Evolutionary conservation across 2,797 vertebrate genomes (phyloP), one percentile per base, ranked within the genome.

Genomic region (Onychomys arenicola): DNA sequence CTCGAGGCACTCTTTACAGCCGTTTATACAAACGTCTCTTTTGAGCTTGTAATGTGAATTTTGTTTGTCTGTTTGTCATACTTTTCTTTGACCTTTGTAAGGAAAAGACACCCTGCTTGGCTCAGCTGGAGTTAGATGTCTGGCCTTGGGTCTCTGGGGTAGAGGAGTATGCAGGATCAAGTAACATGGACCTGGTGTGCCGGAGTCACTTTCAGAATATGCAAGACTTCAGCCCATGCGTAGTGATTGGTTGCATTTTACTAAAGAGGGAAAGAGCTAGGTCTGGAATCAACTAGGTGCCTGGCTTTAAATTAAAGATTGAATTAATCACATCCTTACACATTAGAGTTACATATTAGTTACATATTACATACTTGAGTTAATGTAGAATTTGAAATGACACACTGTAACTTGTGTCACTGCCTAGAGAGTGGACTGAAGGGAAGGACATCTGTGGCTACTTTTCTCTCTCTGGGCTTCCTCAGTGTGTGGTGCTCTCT

Each of bases 401-500:
- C 16, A 67, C 40, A 82, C 17, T 90, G 21, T 90, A 0, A 71
- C 55, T n/a, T 14, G 52, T 67, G 67, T 80, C 21, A 13, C 52
- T 83, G 27, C 77, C 63, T 19, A 85, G 61, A 93, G 78, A 27
- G n/a, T 81, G 76, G 27, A 78, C 59, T 32, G 6, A 95, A 77
- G 40, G 80, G 14, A 13, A 73, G 25, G 17, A 77, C 34, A 59
- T 49, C 40, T 5, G 16, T 49, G 52, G 61, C 69, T 95, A 5
- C 46, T 89, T 2, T 59, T 85, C 76, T 81, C 83, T 89, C 52
- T 83, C 27, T 80, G 83, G 80, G 83, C 76, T 86, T 95, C 75
- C 84, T 89, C 75, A 57, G 96, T 91, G 90, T 86, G 91, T 95
- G 95, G 95, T 84, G 81, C 89, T 91, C 93, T 97, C 89, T 85